A percentile compares a stretch with the other conserved stretches of the same genome.
These are phyloP conservation scores for Pyrrhura leucotis DNA, from an alignment of 2,797 vertebrate species.

Conservation along the genomic window DNA sequence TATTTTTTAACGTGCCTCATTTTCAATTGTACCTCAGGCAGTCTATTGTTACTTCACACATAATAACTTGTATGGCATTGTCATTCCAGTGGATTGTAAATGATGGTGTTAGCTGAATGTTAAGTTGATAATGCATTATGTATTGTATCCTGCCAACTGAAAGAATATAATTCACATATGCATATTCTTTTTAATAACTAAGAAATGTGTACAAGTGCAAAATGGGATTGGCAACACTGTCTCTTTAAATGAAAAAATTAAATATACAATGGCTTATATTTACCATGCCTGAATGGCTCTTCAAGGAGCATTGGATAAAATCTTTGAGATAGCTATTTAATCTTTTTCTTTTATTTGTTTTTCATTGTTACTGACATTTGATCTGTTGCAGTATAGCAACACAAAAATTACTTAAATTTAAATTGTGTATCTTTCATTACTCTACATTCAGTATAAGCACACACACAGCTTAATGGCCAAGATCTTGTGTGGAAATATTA, in stretches of 20 bases:
- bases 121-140: conserved; percentile 4
- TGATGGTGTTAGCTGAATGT: neutral
- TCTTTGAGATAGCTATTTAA: neutral
- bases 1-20: neutral
- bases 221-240: neutral
- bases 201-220: neutral
- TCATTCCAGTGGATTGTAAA: neutral
- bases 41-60: neutral
- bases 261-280: neutral
- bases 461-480: neutral
- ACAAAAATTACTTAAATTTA: neutral
- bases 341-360: neutral
- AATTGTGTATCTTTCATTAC: neutral
- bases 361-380: neutral
- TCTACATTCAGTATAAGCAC: neutral
- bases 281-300: neutral
- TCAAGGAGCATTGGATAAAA: neutral
- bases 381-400: neutral
- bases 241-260: neutral
- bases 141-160: neutral
- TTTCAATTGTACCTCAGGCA: neutral
- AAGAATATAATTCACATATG: neutral
- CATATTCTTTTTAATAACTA: neutral
- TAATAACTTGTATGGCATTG: neutral
- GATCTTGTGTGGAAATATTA: neutral